Evolutionary conservation across 2,888 invertebrate species (phyloP).

Genomic region (Hirtodrosophila histrioides): DNA sequence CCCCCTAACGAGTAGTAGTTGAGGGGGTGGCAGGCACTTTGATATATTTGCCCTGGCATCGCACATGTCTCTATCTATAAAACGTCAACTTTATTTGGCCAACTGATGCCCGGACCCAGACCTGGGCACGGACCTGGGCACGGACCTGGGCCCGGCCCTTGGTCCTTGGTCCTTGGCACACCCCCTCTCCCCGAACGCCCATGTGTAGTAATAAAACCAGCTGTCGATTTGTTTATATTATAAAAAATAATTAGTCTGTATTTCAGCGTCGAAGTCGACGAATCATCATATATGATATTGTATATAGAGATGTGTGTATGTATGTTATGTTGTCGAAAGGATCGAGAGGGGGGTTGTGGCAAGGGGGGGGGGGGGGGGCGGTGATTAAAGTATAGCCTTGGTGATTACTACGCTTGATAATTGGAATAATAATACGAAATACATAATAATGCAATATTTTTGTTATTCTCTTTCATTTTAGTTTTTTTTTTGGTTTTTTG

Average conservation of each 20-base stretch:
- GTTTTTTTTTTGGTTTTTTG: constrained; percentile 23
- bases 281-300: constrained; percentile 62
- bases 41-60: constrained; percentile 48
- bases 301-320: constrained; percentile 45
- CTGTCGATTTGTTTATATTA: constrained; percentile 78
- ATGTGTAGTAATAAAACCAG: constrained; percentile 67
- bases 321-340: constrained; percentile 40
- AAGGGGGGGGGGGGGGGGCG: background rate
- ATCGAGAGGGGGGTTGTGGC: constrained; percentile 4
- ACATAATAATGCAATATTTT: constrained; percentile 70
- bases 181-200: too few species aligned
- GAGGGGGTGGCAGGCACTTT: constrained; percentile 39
- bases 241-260: constrained; percentile 77
- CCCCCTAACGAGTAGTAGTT: constrained; percentile 23
- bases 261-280: constrained; percentile 76
- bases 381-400: constrained; percentile 73
- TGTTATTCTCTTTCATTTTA: background rate
- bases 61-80: constrained; percentile 78
- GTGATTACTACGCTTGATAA: constrained; percentile 77
- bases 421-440: constrained; percentile 79
- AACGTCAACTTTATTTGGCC: constrained; percentile 75
- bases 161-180: too few species aligned
- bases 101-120: constrained; percentile 48
- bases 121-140: too few species aligned
- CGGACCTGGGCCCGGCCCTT: too few species aligned